Base-by-base conservation (phyloP, 2,797 vertebrate species). In the Poecilia wingei region DNA sequence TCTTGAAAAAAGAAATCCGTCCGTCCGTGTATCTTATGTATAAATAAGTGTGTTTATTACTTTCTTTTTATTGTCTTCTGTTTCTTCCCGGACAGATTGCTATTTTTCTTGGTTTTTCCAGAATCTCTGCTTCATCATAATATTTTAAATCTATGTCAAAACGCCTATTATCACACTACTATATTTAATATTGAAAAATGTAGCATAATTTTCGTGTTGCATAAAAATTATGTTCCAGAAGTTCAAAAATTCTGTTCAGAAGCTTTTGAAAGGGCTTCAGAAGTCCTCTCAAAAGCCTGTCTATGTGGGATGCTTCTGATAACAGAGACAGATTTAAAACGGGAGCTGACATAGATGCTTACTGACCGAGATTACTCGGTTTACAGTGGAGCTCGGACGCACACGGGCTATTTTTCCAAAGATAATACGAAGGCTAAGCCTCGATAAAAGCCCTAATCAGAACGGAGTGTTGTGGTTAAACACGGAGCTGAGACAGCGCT, bases 391-490 rank as follows among this genome's bases (percentile, higher is more conserved):
- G 45, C 46, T 76, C 10, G 31, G 75, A 79, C 70, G 69, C 68
- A 16, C 41, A 76, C 66, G 72, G 72, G 59, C 47, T 45, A 28
- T 55, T 79, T 66, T 39, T 59, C 68, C 49, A 74, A 64, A 83
- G 79, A 84, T 74, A 78, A 79, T 74, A 77, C 71, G 33, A 68
- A 69, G 12, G 57, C 76, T 5, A 1, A 28, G 77, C 53, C 77
- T 82, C 73, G 13, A 57, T 43, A 31, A 71, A 66, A n/a, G 36
- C 82, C n/a, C 80, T 80, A 80, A 84, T 84, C 75, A 39, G 74
- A 82, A 41, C 20, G 68, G 59, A 31, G 47, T 68, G 77, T 43
- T 72, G 77, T 2, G 46, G 53, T 79, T 72, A 36, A 74, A 64
- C 25, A 68, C 49, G 55, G 39, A 71, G 6, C 13, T 20, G 49